A percentile compares a stretch with the other conserved stretches of the same genome.
Conservation (phyloP, 2,797 vertebrate genomes). For the Silurus aristotelis region DNA sequence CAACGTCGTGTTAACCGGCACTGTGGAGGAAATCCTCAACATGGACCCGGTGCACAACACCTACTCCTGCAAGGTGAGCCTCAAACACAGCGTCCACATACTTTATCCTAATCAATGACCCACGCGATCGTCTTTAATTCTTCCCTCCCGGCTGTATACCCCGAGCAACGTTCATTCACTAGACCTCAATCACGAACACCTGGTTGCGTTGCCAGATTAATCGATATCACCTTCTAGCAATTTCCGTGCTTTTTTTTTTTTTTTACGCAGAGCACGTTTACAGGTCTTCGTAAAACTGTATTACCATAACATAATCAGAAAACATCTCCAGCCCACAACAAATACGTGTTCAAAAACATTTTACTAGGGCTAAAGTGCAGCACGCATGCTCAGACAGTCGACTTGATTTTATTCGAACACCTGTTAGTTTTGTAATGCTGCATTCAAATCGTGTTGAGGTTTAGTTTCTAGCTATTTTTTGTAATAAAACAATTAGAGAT, state of each 20-base stretch:
- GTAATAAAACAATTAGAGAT: background rate
- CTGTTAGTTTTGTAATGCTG: conserved; percentile 3
- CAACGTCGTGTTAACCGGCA: conserved; percentile 93
- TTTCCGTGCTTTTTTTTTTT: background rate
- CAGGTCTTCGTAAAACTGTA: background rate
- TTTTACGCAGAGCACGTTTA: background rate
- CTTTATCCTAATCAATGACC: background rate
- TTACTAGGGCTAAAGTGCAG: background rate
- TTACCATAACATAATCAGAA: background rate
- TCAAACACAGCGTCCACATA: background rate
- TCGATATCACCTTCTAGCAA: background rate
- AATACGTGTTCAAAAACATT: background rate
- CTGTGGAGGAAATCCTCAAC: conserved; percentile 96
- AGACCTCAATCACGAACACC: background rate
- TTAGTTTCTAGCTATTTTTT: background rate
- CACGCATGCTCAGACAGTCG: background rate
- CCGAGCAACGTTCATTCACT: background rate
- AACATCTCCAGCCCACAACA: background rate
- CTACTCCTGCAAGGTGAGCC: conserved; percentile 95
- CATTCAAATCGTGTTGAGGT: background rate
- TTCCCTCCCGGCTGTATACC: no score
- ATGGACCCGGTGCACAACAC: conserved; percentile 95
- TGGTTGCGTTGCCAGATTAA: conserved; percentile 19
- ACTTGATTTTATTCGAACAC: background rate
- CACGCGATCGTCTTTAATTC: no score